These are phyloP conservation scores for Catocala nupta DNA, from an alignment of 2,888 invertebrate genomes.

Conservation along the genomic window DNA sequence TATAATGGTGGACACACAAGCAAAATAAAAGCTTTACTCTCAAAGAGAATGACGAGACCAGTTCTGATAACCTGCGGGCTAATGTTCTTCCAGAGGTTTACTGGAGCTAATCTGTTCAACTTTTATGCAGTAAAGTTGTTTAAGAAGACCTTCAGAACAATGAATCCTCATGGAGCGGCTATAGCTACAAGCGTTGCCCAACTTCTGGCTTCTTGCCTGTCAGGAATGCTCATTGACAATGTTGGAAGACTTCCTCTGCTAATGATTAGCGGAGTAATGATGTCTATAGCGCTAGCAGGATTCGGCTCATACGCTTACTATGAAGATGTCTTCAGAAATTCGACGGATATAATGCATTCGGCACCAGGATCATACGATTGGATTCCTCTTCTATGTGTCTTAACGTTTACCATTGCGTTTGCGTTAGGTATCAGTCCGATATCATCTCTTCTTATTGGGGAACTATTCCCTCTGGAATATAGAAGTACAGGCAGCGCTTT, in stretches of 20 bases:
- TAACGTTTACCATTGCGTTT: slow-evolving; percentile 94
- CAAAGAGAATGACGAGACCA: slow-evolving; percentile 88
- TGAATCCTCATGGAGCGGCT: slow-evolving; percentile 94
- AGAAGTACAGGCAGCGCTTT: slow-evolving; percentile 90
- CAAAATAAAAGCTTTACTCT: slow-evolving; percentile 73
- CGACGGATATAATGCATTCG: slow-evolving; percentile 65
- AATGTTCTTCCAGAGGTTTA: slow-evolving; percentile 96
- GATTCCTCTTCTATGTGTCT: slow-evolving; percentile 94
- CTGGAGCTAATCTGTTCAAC: slow-evolving; percentile 93
- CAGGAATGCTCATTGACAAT: slow-evolving; percentile 94
- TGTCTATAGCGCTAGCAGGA: slow-evolving; percentile 94
- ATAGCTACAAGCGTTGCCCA: slow-evolving; percentile 95
- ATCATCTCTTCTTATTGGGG: slow-evolving; percentile 91
- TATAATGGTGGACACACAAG: slow-evolving; percentile 72
- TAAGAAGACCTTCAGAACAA: slow-evolving; percentile 92
- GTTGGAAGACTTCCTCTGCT: slow-evolving; percentile 94
- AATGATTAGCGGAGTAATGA: slow-evolving; percentile 93
- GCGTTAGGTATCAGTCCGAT: slow-evolving; percentile 93
- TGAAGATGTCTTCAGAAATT: slow-evolving; percentile 87
- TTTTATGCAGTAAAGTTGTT: slow-evolving; percentile 96
- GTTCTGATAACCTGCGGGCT: slow-evolving; percentile 93
- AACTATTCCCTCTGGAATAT: slow-evolving; percentile 91
- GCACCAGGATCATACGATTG: slow-evolving; percentile 89
- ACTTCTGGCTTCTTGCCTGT: slow-evolving; percentile 92
- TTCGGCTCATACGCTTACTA: slow-evolving; percentile 95